Conservation (phyloP, 92 coral and sea anemone genomes). For the Zoanthus sansibaricus region DNA sequence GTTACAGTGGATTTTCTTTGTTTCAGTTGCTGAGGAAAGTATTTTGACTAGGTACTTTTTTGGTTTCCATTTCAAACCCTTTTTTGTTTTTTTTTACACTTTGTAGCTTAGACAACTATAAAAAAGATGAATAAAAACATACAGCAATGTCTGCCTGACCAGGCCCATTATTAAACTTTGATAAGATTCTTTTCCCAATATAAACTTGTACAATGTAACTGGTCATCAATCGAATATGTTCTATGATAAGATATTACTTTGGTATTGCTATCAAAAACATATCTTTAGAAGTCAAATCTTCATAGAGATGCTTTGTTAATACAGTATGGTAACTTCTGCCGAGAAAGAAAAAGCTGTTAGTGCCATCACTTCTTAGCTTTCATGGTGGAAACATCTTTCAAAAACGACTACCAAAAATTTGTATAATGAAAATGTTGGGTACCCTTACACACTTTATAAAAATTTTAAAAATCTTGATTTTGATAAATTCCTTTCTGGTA, state of each 20-base stretch:
- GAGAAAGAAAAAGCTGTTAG: background rate
- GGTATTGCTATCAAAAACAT: conserved; percentile 16
- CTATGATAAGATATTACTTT: conserved; percentile 18
- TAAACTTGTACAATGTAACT: conserved; percentile 11
- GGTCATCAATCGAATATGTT: conserved; percentile 14
- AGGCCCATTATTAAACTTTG: conserved; percentile 15
- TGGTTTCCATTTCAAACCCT: background rate
- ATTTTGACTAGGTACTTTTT: background rate
- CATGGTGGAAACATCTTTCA: background rate
- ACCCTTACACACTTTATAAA: background rate
- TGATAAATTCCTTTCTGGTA: background rate
- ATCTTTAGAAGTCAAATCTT: conserved; percentile 22
- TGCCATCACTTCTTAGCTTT: background rate
- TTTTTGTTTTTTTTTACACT: conserved; percentile 6
- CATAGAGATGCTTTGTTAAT: background rate
- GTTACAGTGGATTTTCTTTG: background rate
- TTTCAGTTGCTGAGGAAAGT: background rate
- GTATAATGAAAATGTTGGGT: background rate
- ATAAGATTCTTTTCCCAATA: conserved; percentile 6
- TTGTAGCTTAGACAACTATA: conserved; percentile 1
- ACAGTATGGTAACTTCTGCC: conserved; percentile 1
- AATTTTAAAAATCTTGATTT: too few relatives aligned
- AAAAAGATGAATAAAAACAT: conserved; percentile 19
- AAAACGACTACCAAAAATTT: background rate
- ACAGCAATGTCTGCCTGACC: conserved; percentile 25